Conservation (phyloP, 2,113 vertebrate species). For the Hyaena hyaena region DNA sequence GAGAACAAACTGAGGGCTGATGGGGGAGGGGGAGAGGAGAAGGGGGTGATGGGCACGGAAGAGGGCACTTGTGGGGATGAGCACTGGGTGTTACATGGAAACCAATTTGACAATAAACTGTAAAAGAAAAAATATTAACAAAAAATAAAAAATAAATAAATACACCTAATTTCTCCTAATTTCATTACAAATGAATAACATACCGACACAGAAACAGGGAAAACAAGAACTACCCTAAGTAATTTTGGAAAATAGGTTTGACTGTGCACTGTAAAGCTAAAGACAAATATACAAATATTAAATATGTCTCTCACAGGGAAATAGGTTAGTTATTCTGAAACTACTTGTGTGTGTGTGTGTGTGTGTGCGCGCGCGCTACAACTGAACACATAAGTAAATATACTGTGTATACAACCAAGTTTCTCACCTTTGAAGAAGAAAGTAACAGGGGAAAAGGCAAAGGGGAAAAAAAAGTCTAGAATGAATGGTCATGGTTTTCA, state of each 20-base stretch:
- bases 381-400: conserved; percentile 5
- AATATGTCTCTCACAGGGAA: not conserved
- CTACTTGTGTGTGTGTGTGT: not conserved
- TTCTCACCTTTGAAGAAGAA: not conserved
- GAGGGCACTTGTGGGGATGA: too few relatives aligned
- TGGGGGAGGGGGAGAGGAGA: too few relatives aligned
- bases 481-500: not conserved
- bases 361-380: too few relatives aligned
- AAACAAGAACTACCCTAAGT: not conserved
- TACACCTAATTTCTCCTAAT: not conserved
- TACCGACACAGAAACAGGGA: not conserved
- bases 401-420: not conserved
- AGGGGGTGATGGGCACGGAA: too few relatives aligned
- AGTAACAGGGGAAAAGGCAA: not conserved
- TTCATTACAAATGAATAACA: not conserved
- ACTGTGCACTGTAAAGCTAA: not conserved
- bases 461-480: not conserved
- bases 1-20: too few relatives aligned
- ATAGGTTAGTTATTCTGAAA: conserved; percentile 22
- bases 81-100: too few relatives aligned
- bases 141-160: conserved; percentile 22
- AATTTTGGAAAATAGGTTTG: conserved; percentile 39
- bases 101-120: too few relatives aligned
- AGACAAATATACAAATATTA: conserved; percentile 54
- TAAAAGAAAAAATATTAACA: too few relatives aligned